These are phyloP conservation scores for Patella ulyssiponensis DNA, from an alignment of 2,888 invertebrate species.

Conservation along the genomic window DNA sequence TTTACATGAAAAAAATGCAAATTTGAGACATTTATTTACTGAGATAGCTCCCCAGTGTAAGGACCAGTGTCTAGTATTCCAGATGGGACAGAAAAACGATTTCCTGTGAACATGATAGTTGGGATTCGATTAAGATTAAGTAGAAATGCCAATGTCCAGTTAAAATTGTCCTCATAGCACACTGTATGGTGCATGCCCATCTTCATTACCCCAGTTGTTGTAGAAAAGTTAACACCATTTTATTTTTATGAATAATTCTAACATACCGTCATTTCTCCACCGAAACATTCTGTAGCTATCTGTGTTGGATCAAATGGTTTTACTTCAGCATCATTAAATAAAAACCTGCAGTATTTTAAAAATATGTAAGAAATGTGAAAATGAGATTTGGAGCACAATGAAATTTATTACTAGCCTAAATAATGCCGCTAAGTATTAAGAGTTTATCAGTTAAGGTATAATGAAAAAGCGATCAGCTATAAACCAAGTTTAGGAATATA, in stretches of 20 bases:
- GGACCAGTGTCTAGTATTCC: not conserved
- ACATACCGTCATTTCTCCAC: constrained; percentile 94
- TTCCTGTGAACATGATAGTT: not conserved
- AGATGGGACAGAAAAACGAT: not conserved
- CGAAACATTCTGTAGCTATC: constrained; percentile 95
- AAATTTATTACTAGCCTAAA: too few relatives aligned
- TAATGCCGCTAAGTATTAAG: too few relatives aligned
- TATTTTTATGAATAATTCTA: not conserved
- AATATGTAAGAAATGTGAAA: too few relatives aligned
- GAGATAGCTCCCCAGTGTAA: not conserved
- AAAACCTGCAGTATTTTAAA: constrained; percentile 57
- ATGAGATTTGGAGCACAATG: too few relatives aligned
- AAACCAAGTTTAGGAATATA: too few relatives aligned
- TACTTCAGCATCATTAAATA: constrained; percentile 73
- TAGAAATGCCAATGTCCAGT: not conserved
- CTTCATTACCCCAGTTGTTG: too few relatives aligned
- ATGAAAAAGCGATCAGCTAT: too few relatives aligned
- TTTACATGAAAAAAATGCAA: too few relatives aligned
- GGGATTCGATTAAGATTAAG: not conserved
- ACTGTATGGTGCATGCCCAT: not conserved
- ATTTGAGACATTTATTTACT: too few relatives aligned
- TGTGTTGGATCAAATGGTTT: constrained; percentile 96
- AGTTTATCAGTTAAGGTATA: too few relatives aligned
- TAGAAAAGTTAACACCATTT: too few relatives aligned
- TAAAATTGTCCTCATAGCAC: too few relatives aligned